Evolutionary conservation across 1,140 invertebrate species (phyloP).

Genomic region (Drosophila lacteicornis): DNA sequence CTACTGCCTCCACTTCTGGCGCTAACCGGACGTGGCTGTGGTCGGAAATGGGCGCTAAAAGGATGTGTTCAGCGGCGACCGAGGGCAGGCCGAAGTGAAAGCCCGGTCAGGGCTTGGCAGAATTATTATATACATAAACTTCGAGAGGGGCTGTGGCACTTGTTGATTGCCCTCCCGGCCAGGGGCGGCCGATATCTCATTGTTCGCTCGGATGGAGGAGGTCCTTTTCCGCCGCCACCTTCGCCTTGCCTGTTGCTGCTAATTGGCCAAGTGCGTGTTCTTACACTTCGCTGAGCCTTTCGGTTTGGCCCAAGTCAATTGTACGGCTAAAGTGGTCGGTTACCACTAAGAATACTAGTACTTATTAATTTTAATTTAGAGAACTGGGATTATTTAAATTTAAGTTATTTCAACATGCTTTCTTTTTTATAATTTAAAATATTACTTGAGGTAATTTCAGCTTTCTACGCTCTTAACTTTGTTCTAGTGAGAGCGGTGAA

Average conservation of each 20-base stretch:
- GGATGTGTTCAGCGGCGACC: constrained; percentile 46
- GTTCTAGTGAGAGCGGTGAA: too few relatives aligned
- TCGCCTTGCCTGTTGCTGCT: constrained; percentile 65
- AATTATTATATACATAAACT: constrained; percentile 76
- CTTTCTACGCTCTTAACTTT: too few relatives aligned
- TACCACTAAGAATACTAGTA: neutral
- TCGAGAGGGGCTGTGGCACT: constrained; percentile 59
- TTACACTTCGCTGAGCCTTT: constrained; percentile 59
- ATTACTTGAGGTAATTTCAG: too few relatives aligned
- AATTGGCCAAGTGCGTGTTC: constrained; percentile 78
- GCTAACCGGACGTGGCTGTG: constrained; percentile 71
- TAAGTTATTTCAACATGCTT: neutral
- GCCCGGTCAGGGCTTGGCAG: constrained; percentile 21
- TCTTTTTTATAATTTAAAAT: too few relatives aligned
- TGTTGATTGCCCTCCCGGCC: constrained; percentile 56
- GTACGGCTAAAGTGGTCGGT: constrained; percentile 12
- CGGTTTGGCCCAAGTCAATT: constrained; percentile 22
- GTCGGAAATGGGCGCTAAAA: constrained; percentile 78
- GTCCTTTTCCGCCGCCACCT: constrained; percentile 28
- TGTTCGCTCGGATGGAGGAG: constrained; percentile 44
- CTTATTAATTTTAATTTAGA: neutral
- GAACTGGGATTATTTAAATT: neutral
- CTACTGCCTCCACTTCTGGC: constrained; percentile 5
- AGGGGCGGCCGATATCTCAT: constrained; percentile 49
- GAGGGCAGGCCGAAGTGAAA: constrained; percentile 9